A percentile compares a stretch with the other conserved stretches of the same genome.
phyloP scores from a whole-genome alignment of 2,888 invertebrate genomes.

The Acleris emargana region DNA sequence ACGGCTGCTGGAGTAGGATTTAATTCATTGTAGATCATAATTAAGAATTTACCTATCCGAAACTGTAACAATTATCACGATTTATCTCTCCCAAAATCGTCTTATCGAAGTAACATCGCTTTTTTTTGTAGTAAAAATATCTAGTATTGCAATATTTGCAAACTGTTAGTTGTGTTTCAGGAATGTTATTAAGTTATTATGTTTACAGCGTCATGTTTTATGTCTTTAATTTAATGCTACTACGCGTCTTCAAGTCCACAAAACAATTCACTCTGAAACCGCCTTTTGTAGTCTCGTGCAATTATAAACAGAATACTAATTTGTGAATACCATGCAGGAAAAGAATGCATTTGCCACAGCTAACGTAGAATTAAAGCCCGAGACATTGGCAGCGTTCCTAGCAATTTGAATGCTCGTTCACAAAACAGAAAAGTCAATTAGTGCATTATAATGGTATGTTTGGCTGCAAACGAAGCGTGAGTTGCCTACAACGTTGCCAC shows the following conservation, averaged over 20 bases:
- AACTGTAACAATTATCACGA: slow-evolving; percentile 6
- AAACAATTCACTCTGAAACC: slow-evolving; percentile 21
- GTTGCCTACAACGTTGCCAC: slow-evolving; percentile 55
- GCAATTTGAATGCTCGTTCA: slow-evolving; percentile 58
- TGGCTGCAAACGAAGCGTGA: slow-evolving; percentile 64
- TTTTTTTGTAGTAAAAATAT: not conserved
- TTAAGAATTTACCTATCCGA: slow-evolving; percentile 13
- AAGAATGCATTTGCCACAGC: slow-evolving; percentile 43
- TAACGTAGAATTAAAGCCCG: slow-evolving; percentile 47
- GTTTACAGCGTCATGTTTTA: not conserved
- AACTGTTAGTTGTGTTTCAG: not conserved
- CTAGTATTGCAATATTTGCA: not conserved
- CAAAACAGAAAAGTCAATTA: slow-evolving; percentile 60
- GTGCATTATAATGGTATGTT: slow-evolving; percentile 57
- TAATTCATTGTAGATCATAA: slow-evolving; percentile 19
- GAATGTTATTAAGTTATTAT: slow-evolving; percentile 9
- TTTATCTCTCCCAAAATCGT: slow-evolving; percentile 6
- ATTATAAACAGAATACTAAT: slow-evolving; percentile 36
- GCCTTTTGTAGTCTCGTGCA: slow-evolving; percentile 38
- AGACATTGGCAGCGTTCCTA: slow-evolving; percentile 46
- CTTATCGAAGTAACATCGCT: not conserved
- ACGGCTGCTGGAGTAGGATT: slow-evolving; percentile 54
- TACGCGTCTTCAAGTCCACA: slow-evolving; percentile 12
- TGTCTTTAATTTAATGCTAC: slow-evolving; percentile 16
- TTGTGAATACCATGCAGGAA: slow-evolving; percentile 37